phyloP scores from a whole-genome alignment of 2,797 vertebrate genomes.

The Pyrocephalus nanus region DNA sequence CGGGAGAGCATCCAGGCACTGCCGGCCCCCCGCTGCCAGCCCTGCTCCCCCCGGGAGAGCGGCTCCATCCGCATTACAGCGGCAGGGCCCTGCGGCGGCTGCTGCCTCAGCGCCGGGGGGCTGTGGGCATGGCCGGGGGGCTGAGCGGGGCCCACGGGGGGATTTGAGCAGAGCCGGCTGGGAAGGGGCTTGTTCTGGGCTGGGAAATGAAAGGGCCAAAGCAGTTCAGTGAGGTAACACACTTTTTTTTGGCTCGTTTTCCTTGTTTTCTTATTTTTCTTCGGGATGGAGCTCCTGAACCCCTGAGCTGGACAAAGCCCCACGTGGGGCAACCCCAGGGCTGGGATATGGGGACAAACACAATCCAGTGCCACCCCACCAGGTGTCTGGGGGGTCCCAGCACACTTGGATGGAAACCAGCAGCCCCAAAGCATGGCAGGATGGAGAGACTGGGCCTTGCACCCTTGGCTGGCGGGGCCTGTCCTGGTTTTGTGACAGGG shows the following conservation, averaged over 20 bases:
- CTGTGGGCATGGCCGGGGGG: neutral
- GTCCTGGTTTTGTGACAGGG: neutral
- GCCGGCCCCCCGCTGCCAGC: neutral
- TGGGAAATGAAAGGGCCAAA: neutral
- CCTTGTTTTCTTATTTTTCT: neutral
- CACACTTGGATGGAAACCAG: neutral
- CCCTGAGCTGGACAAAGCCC: fast-evolving
- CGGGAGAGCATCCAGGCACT: neutral
- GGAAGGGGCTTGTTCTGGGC: neutral
- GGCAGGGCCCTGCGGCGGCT: neutral
- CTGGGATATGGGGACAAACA: fast-evolving
- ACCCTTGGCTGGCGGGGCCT: neutral
- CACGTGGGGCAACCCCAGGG: neutral
- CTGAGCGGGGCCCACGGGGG: fast-evolving
- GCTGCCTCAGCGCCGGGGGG: neutral
- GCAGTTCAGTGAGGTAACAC: neutral
- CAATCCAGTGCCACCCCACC: fast-evolving
- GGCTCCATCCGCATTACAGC: neutral
- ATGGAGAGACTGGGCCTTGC: too few species aligned
- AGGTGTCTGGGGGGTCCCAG: fast-evolving
- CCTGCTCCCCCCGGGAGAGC: neutral
- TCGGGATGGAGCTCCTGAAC: fast-evolving
- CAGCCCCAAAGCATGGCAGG: neutral
- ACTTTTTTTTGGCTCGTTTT: fast-evolving
- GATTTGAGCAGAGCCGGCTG: neutral